Evolutionary conservation across 37 sponge, comb jelly and placozoan species (phyloP).

Genomic region (Haliclona indistincta): DNA sequence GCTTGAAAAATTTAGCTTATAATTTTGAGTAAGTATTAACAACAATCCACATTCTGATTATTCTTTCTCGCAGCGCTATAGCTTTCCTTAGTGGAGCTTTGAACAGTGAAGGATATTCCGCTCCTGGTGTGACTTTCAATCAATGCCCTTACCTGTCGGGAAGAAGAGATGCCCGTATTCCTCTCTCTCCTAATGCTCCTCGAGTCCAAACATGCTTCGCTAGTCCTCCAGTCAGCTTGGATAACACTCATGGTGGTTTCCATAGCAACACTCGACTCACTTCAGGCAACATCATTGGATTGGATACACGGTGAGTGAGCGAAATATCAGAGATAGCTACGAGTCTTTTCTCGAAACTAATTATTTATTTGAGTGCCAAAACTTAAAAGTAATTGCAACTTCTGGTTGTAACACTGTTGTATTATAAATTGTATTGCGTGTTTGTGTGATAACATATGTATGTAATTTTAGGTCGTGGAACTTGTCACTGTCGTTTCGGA

Average conservation of each 20-base stretch:
- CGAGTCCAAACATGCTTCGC: constrained; percentile 10
- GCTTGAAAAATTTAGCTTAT: constrained; percentile 30
- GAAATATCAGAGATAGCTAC: no score
- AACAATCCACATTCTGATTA: neutral
- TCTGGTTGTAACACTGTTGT: no score
- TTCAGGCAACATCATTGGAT: constrained; percentile 35
- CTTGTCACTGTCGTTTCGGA: no score
- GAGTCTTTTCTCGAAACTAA: no score
- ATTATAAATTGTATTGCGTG: no score
- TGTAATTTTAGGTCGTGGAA: no score
- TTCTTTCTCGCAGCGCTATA: constrained; percentile 24
- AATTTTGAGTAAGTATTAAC: constrained; percentile 18
- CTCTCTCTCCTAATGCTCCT: constrained; percentile 15
- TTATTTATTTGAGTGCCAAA: no score
- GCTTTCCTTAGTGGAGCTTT: constrained; percentile 22
- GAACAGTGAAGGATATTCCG: neutral
- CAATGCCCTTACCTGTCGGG: constrained; percentile 22
- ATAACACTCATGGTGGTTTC: constrained; percentile 39
- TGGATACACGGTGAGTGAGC: constrained; percentile 8
- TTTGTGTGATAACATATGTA: no score
- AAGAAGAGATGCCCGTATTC: neutral
- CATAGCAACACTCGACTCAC: constrained; percentile 14
- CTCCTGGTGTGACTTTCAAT: constrained; percentile 34
- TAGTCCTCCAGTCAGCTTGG: neutral
- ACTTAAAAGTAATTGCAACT: no score